These are phyloP conservation scores for Limanda limanda DNA, from an alignment of 2,113 vertebrate species.

Conservation along the genomic window DNA sequence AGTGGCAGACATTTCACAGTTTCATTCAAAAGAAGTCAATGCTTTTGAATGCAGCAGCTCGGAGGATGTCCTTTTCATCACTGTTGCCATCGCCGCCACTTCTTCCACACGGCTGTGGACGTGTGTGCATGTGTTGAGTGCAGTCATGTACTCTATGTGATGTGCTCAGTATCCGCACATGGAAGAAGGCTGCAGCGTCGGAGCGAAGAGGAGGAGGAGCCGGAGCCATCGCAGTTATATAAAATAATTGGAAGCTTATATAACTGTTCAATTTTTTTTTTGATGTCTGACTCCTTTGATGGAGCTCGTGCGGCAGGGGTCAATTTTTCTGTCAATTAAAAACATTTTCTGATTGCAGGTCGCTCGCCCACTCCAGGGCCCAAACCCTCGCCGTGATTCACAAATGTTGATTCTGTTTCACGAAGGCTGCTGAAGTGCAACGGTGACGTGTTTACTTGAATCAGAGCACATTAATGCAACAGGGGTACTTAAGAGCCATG, in stretches of 20 bases:
- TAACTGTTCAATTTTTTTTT: conserved; percentile 26
- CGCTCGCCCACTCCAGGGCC: background rate
- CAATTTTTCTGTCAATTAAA: background rate
- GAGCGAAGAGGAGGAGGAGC: background rate
- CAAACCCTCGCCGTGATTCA: background rate
- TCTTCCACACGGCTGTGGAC: background rate
- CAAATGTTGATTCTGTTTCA: background rate
- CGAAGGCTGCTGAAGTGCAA: background rate
- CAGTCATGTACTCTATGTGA: background rate
- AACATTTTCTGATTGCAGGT: conserved; percentile 3
- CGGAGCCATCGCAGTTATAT: conserved; percentile 31
- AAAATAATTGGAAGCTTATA: conserved; percentile 56
- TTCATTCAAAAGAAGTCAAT: background rate
- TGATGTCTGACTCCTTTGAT: conserved; percentile 15
- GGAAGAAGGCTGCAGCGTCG: background rate
- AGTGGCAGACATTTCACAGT: no score
- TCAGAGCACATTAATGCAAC: no score
- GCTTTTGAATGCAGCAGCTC: background rate
- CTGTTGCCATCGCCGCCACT: background rate
- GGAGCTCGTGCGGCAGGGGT: background rate
- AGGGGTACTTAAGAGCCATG: background rate
- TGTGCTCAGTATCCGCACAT: background rate
- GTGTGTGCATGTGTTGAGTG: background rate
- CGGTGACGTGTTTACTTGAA: background rate
- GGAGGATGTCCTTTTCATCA: background rate